These are phyloP conservation scores for Phycodurus eques DNA, from an alignment of 2,113 vertebrate genomes.

Conservation along the genomic window DNA sequence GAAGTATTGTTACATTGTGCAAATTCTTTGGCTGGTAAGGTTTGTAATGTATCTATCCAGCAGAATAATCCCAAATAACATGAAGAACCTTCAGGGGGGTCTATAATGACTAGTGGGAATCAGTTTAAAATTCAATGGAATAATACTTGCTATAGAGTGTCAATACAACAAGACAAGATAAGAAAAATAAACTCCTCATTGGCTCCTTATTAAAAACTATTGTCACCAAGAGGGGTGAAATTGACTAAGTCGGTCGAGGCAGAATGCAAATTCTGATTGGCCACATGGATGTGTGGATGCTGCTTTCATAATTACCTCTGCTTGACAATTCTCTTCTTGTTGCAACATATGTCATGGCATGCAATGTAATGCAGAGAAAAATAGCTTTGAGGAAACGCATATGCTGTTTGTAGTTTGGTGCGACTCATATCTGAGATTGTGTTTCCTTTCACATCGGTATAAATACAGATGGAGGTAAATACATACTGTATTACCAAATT, in stretches of 20 bases:
- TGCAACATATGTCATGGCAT: constrained; percentile 49
- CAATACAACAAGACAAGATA: constrained; percentile 3
- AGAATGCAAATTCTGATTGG: constrained; percentile 57
- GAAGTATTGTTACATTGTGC: no score
- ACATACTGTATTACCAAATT: constrained; percentile 17
- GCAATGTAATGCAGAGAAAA: constrained; percentile 43
- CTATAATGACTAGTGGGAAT: neutral
- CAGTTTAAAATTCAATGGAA: neutral
- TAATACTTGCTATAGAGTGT: neutral
- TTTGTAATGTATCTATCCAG: neutral
- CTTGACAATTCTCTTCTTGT: constrained; percentile 44
- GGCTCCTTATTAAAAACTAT: constrained; percentile 37
- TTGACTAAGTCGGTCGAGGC: constrained; percentile 55
- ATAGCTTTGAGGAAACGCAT: constrained; percentile 48
- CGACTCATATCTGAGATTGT: constrained; percentile 28
- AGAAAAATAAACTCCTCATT: constrained; percentile 31
- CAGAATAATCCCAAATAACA: neutral
- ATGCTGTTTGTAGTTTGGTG: constrained; percentile 37
- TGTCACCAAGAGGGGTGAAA: constrained; percentile 66
- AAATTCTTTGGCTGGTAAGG: no score
- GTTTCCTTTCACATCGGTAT: constrained; percentile 40
- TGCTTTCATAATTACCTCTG: constrained; percentile 56
- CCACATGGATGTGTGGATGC: constrained; percentile 52
- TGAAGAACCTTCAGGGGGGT: neutral
- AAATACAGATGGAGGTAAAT: constrained; percentile 43